Conservation (phyloP, 2,113 vertebrate species). For the Vireo altiloquus region DNA sequence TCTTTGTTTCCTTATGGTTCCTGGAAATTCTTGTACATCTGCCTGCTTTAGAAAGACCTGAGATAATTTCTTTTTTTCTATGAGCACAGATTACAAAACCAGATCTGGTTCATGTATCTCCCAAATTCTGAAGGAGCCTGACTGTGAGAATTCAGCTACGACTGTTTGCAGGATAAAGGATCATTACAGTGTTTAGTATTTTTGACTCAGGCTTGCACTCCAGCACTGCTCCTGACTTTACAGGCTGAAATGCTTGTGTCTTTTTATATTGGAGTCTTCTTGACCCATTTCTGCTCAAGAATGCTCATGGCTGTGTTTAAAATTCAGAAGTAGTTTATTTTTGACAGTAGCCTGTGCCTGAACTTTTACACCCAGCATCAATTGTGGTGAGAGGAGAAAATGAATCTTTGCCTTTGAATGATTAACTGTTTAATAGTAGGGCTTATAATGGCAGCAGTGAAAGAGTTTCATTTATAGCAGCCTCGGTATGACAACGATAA, state of each 20-base stretch:
- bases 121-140: not conserved
- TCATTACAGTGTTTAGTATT: not conserved
- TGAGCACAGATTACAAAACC: conserved; percentile 30
- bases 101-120: conserved; percentile 25
- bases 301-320: not conserved
- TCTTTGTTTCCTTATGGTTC: conserved; percentile 26
- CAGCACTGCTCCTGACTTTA: not conserved
- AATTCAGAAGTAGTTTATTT: not conserved
- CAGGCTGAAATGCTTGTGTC: not conserved
- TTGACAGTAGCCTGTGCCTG: not conserved
- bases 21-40: conserved; percentile 42
- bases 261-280: not conserved
- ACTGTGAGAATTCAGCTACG: conserved; percentile 5
- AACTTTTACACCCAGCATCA: not conserved
- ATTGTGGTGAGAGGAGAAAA: not conserved
- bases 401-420: conserved; percentile 24
- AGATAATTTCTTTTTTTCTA: conserved; percentile 48
- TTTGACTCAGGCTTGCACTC: not conserved
- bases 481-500: not conserved
- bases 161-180: not conserved
- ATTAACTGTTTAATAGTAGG: conserved; percentile 21
- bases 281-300: not conserved
- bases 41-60: not conserved
- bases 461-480: conserved; percentile 22
- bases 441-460: not conserved